Evolutionary conservation across 2,797 vertebrate genomes (phyloP).

Genomic region (Sebastes glaucus): DNA sequence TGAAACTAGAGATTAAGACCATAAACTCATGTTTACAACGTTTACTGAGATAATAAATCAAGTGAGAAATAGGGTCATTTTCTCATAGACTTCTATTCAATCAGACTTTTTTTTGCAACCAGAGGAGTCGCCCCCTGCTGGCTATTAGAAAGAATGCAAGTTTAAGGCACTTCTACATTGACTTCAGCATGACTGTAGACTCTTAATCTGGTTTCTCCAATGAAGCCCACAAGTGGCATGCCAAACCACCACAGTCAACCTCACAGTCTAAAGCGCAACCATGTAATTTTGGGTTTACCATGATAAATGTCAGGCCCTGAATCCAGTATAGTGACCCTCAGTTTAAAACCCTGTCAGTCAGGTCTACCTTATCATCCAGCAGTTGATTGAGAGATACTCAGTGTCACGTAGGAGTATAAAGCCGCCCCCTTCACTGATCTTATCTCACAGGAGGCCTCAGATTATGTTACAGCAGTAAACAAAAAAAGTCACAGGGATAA

Average conservation of each 20-base stretch:
- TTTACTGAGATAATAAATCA: background rate
- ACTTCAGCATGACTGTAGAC: background rate
- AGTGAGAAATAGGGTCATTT: background rate
- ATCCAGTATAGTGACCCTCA: constrained; percentile 30
- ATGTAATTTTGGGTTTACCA: constrained; percentile 57
- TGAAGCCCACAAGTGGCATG: constrained; percentile 22
- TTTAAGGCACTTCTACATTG: background rate
- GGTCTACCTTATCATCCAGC: constrained; percentile 50
- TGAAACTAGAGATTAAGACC: no score
- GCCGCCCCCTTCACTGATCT: constrained; percentile 62
- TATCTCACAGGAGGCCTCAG: constrained; percentile 67
- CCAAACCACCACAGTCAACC: constrained; percentile 19
- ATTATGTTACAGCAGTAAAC: constrained; percentile 77
- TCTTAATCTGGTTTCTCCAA: constrained; percentile 10
- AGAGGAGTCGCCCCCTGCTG: background rate
- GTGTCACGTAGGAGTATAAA: constrained; percentile 66
- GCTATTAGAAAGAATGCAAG: background rate
- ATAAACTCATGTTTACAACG: background rate
- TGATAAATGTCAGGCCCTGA: constrained; percentile 26
- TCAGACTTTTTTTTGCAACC: background rate
- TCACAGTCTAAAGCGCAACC: constrained; percentile 24
- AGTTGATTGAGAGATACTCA: constrained; percentile 61
- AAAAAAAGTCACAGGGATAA: constrained; percentile 55
- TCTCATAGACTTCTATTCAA: background rate
- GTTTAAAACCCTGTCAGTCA: constrained; percentile 66